Conservation (phyloP, 2,113 vertebrate species). For the Vimba vimba region DNA sequence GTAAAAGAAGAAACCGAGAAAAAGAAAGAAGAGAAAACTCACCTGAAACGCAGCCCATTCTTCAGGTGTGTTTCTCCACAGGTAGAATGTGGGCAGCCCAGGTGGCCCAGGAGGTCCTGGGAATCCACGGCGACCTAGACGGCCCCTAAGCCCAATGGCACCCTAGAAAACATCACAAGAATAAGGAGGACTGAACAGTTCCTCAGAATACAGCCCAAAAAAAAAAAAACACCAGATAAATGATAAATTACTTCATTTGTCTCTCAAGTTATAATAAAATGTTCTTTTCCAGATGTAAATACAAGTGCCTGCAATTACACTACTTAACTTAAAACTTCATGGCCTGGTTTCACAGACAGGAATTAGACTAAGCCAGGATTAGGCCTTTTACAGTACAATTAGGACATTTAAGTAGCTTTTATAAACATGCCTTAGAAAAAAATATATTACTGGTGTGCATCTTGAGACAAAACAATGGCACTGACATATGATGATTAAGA, state of each 20-base stretch:
- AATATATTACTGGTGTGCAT: too few relatives aligned
- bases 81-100: conserved; percentile 80
- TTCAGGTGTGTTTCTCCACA: conserved; percentile 85
- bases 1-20: neutral
- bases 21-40: conserved; percentile 42
- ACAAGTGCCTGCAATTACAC: neutral
- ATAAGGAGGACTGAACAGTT: neutral
- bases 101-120: conserved; percentile 76
- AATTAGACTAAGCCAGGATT: too few relatives aligned
- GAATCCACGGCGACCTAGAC: conserved; percentile 69
- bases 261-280: neutral
- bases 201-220: too few relatives aligned
- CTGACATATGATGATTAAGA: too few relatives aligned
- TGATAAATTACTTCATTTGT: neutral
- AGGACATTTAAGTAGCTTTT: too few relatives aligned
- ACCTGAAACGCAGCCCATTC: conserved; percentile 85
- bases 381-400: too few relatives aligned
- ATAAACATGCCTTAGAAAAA: too few relatives aligned
- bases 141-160: conserved; percentile 73
- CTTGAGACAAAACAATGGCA: too few relatives aligned
- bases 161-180: conserved; percentile 70
- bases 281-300: neutral
- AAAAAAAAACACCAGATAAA: conserved; percentile 1
- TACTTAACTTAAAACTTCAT: too few relatives aligned
- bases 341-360: too few relatives aligned